Evolutionary conservation across 2,888 invertebrate species (phyloP).

Genomic region (Ichneumoninae sp.): DNA sequence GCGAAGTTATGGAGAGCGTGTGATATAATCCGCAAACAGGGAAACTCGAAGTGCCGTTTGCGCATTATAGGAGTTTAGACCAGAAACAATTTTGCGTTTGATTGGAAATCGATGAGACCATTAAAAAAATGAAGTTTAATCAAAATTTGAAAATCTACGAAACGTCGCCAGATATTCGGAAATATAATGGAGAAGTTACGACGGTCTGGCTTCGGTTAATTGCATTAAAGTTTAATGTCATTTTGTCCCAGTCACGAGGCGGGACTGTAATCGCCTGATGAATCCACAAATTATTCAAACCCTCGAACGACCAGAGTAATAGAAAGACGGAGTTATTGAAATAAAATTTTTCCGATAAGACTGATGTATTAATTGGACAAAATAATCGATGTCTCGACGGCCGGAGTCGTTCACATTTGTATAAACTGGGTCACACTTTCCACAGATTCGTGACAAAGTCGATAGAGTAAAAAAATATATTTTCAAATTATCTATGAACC

Average conservation of each 20-base stretch:
- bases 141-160: not conserved
- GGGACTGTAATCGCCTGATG: not conserved
- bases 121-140: not conserved
- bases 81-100: no score
- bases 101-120: not conserved
- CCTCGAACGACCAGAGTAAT: not conserved
- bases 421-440: not conserved
- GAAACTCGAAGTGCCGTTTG: not conserved
- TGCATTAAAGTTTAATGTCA: slow-evolving; percentile 5
- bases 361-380: not conserved
- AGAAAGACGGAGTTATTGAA: not conserved
- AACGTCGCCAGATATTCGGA: not conserved
- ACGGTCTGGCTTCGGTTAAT: not conserved
- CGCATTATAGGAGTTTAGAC: no score
- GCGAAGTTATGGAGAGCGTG: not conserved
- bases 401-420: not conserved
- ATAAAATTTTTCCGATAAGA: not conserved
- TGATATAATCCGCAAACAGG: slow-evolving; percentile 3
- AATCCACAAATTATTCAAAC: not conserved
- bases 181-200: not conserved
- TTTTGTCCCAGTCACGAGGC: not conserved
- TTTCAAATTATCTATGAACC: not conserved
- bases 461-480: not conserved
- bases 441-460: not conserved
- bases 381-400: not conserved